A percentile compares a stretch with the other conserved stretches of the same genome.
phyloP scores from a whole-genome alignment of 2,797 vertebrate genomes.

The Rhynchotus rufescens region DNA sequence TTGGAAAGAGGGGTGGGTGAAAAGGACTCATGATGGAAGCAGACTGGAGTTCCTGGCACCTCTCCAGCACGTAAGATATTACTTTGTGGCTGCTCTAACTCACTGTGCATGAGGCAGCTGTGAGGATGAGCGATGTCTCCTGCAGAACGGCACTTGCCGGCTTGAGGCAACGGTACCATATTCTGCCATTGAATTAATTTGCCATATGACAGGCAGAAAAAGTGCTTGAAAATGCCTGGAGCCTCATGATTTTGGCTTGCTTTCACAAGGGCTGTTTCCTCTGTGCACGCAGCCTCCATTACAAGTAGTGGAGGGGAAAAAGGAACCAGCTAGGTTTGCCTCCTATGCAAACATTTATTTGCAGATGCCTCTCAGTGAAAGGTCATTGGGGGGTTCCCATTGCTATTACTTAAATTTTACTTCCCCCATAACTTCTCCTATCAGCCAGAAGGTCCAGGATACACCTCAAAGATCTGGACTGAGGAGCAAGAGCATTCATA shows the following conservation, averaged over 20 bases:
- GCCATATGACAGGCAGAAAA: conserved; percentile 4
- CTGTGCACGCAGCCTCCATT: neutral
- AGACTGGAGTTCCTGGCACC: neutral
- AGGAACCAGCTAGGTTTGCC: neutral
- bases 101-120: neutral
- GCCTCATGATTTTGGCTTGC: neutral
- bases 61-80: neutral
- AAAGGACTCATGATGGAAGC: neutral
- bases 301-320: neutral
- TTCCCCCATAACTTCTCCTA: neutral
- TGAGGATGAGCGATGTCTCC: neutral
- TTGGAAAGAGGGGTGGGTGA: neutral
- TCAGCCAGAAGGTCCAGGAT: neutral
- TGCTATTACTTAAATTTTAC: neutral
- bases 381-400: neutral
- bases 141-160: neutral
- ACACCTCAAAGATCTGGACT: neutral
- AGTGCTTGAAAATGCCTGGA: neutral
- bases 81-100: neutral
- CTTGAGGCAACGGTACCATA: neutral
- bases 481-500: neutral
- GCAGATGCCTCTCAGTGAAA: neutral
- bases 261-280: neutral
- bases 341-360: conserved; percentile 12
- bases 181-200: conserved; percentile 25